Evolutionary conservation across 2,113 vertebrate species (phyloP), one percentile per base, ranked within the genome.

Genomic region (Rhegmatorhina hoffmannsi): DNA sequence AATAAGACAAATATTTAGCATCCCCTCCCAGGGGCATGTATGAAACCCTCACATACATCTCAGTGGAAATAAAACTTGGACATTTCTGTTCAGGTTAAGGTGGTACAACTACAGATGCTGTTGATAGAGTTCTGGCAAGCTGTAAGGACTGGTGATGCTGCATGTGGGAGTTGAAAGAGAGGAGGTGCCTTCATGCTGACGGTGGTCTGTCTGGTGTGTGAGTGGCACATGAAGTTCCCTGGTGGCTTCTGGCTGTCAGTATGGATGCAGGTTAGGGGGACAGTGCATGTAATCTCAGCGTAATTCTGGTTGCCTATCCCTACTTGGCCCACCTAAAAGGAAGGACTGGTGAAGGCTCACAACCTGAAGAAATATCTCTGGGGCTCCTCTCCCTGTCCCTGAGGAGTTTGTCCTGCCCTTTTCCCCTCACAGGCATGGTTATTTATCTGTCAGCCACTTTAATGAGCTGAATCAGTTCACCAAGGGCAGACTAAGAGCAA

Each of bases 381-480:
- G 8, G 7, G 7, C 13, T 0, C 36, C 2, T 58, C 17, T 66
- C 9, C 28, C 18, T 77, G n/a, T 36, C 4, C 11, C 28, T 80
- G 59, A 58, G 36, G 44, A 56, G 15, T 3, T 4, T 28, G 28
- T 49, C 33, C 46, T 74, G 28, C 31, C 17, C n/a, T 64, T 64
- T 85, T 73, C 6, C 25, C 33, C 29, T 69, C 38, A 43, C 11
- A 70, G 36, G 13, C 19, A 55, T 8, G 10, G n/a, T n/a, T 80
- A 76, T 55, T 85, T 68, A 43, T 49, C 56, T 90, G 75, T 55
- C 29, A 33, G 24, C 31, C 19, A 28, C 14, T 46, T 69, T 84
- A 94, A 74, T 36, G 60, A 84, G 47, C 60, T 74, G 50, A 66
- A 75, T 78, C 36, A 63, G 28, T 58, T 89, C 85, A 70, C 74